Evolutionary conservation across 2,888 invertebrate species (phyloP).

Genomic region (Serrognathus titanus): DNA sequence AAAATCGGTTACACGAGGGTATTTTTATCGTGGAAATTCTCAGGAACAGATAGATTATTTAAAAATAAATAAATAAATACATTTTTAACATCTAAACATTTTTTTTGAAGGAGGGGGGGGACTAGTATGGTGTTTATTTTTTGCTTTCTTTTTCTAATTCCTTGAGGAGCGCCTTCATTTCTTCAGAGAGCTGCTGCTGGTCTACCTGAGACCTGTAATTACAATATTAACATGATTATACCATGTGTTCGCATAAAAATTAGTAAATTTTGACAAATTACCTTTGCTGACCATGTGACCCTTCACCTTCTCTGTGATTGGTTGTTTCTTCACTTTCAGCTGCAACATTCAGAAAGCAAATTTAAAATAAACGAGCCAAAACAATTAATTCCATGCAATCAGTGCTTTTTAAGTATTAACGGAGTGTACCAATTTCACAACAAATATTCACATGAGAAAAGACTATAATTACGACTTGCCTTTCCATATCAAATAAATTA

Average conservation of each 20-base stretch:
- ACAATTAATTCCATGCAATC: neutral
- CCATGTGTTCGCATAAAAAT: neutral
- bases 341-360: conserved; percentile 29
- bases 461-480: too few relatives aligned
- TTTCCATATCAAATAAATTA: too few relatives aligned
- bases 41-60: neutral
- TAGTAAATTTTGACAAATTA: neutral
- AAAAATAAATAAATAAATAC: conserved; percentile 7
- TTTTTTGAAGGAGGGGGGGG: neutral
- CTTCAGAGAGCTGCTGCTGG: conserved; percentile 47
- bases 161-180: conserved; percentile 46
- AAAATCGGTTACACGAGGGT: neutral
- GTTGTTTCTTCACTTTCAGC: conserved; percentile 38
- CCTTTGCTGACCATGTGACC: conserved; percentile 19
- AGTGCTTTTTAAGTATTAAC: too few relatives aligned
- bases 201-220: conserved; percentile 39
- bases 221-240: conserved; percentile 9
- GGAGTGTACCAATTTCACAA: too few relatives aligned
- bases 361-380: conserved; percentile 5
- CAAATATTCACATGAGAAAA: too few relatives aligned
- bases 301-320: conserved; percentile 23
- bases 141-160: conserved; percentile 46
- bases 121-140: conserved; percentile 36
- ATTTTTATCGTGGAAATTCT: neutral
- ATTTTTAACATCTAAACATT: too few relatives aligned